phyloP scores from a whole-genome alignment of 2,113 vertebrate genomes.

The Cryptotis parvus region DNA sequence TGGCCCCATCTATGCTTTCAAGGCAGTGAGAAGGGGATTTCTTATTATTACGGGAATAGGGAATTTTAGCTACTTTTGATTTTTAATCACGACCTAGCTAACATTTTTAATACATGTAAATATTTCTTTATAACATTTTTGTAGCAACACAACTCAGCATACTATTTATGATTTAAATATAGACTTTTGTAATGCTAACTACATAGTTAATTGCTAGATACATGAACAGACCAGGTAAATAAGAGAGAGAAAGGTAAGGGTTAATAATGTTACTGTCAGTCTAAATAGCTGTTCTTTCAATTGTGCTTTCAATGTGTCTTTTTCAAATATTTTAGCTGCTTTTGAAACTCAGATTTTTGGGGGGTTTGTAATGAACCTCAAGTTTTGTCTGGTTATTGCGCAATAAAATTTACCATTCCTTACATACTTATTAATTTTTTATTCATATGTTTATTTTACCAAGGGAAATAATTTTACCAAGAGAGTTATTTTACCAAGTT shows the following conservation, averaged over 20 bases:
- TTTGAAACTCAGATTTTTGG: too few species aligned
- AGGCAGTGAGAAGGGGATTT: constrained; percentile 29
- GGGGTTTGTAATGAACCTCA: not conserved
- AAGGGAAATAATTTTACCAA: too few species aligned
- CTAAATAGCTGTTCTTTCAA: not conserved
- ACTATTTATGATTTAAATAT: constrained; percentile 33
- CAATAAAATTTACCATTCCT: too few species aligned
- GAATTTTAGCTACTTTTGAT: not conserved
- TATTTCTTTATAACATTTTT: constrained; percentile 50
- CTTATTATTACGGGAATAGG: constrained; percentile 33
- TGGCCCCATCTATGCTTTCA: not conserved
- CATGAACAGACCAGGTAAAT: constrained; percentile 3
- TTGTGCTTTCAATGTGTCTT: not conserved
- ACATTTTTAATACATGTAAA: constrained; percentile 15
- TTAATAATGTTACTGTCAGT: constrained; percentile 39
- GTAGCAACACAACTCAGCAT: not conserved
- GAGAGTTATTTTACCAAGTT: too few species aligned
- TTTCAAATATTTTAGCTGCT: not conserved
- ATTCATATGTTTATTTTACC: too few species aligned
- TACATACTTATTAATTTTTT: too few species aligned
- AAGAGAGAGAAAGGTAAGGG: constrained; percentile 3
- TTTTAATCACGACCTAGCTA: not conserved
- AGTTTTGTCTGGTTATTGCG: too few species aligned
- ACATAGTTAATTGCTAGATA: not conserved
- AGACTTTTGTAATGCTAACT: constrained; percentile 32